Percentiles rank a stretch among this genome's conserved stretches.
Evolutionary conservation across 2,797 vertebrate genomes (phyloP).

Genomic region (Orientallactaga sibirica): DNA sequence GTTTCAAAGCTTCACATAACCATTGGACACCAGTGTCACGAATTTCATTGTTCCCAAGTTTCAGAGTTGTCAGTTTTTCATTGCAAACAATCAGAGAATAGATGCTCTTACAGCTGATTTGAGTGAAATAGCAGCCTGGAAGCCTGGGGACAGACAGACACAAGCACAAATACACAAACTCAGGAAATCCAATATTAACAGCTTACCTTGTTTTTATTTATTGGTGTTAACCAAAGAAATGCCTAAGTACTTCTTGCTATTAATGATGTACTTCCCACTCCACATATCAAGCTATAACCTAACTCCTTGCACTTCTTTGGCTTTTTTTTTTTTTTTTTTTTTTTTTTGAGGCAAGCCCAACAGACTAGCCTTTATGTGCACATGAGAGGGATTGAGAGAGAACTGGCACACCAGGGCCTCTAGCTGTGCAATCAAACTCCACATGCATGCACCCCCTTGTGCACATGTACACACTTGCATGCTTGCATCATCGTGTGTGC

Average conservation of each 20-base stretch:
- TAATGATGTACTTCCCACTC: too few species aligned
- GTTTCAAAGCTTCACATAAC: background rate
- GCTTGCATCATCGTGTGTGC: too few species aligned
- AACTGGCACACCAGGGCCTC: too few species aligned
- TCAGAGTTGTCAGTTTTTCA: constrained; percentile 30
- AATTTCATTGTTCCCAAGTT: constrained; percentile 44
- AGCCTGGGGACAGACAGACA: background rate
- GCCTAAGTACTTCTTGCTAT: background rate
- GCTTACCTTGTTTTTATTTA: background rate
- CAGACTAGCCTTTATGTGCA: too few species aligned
- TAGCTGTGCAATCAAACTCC: too few species aligned
- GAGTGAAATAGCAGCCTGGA: background rate
- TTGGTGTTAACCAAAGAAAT: background rate
- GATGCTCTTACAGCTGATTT: background rate
- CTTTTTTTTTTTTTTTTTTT: too few species aligned
- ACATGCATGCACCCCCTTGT: too few species aligned
- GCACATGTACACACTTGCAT: too few species aligned
- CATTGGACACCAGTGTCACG: background rate
- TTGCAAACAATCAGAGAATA: background rate
- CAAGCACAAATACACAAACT: background rate
- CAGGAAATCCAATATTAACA: background rate
- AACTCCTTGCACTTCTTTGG: background rate
- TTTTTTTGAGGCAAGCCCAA: too few species aligned
- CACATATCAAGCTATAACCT: too few species aligned
- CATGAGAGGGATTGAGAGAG: too few species aligned